Conservation (phyloP, 2,888 invertebrate species). For the Rhagonycha fulva region DNA sequence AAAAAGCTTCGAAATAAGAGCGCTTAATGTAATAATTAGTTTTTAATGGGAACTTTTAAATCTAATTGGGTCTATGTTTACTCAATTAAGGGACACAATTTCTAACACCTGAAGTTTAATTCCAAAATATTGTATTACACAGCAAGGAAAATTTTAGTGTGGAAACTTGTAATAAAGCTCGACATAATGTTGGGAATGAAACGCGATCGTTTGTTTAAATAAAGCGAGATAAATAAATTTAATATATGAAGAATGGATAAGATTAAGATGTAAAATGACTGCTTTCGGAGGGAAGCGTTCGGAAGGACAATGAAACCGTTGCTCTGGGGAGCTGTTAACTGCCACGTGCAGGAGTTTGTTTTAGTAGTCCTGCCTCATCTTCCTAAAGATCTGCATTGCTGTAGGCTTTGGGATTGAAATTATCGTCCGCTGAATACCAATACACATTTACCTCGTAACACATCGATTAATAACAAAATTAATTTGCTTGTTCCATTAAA, state of each 20-base stretch:
- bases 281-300: slow-evolving; percentile 2
- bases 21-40: neutral
- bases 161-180: neutral
- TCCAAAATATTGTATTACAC: neutral
- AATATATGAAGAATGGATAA: slow-evolving; percentile 5
- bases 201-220: neutral
- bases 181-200: neutral
- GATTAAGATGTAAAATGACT: slow-evolving; percentile 13
- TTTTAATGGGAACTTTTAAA: neutral
- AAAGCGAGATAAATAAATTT: slow-evolving; percentile 7
- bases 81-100: neutral
- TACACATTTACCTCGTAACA: neutral
- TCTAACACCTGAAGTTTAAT: neutral
- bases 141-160: neutral
- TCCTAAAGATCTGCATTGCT: slow-evolving; percentile 28
- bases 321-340: slow-evolving; percentile 23
- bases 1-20: neutral
- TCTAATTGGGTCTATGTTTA: neutral
- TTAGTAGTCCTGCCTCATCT: slow-evolving; percentile 10
- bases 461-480: neutral
- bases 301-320: slow-evolving; percentile 25
- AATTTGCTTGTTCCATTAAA: neutral
- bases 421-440: slow-evolving; percentile 12
- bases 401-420: slow-evolving; percentile 24
- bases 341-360: slow-evolving; percentile 28